A percentile compares a stretch with the other conserved stretches of the same genome.
phyloP scores from a whole-genome alignment of 2,888 invertebrate genomes.

The Beris chalybata region DNA sequence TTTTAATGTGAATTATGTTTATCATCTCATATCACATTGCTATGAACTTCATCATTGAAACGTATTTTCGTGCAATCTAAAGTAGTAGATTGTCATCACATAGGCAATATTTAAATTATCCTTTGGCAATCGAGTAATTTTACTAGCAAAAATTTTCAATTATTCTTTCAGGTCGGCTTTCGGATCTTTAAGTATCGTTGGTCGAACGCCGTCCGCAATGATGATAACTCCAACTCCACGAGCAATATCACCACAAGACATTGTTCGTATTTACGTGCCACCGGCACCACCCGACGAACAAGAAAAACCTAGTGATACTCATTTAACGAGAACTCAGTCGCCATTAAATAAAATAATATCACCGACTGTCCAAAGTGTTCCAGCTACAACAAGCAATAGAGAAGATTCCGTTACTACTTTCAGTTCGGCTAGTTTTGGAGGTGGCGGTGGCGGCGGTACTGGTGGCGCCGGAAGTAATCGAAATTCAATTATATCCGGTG shows the following conservation, averaged over 20 bases:
- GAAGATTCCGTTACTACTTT: slow-evolving; percentile 24
- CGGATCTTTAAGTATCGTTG: slow-evolving; percentile 41
- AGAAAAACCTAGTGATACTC: slow-evolving; percentile 21
- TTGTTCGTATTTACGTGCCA: slow-evolving; percentile 43
- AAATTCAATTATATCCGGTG: slow-evolving; percentile 38
- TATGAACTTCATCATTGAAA: no score
- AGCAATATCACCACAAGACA: slow-evolving; percentile 42
- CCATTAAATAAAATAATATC: neutral
- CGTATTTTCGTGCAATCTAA: no score
- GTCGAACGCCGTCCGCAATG: slow-evolving; percentile 40
- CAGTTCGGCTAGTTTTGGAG: slow-evolving; percentile 16
- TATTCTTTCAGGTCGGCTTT: slow-evolving; percentile 39
- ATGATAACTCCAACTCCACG: slow-evolving; percentile 42
- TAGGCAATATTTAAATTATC: no score
- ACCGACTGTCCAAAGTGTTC: neutral
- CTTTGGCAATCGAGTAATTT: no score
- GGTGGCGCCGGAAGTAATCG: slow-evolving; percentile 34
- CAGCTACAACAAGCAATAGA: slow-evolving; percentile 13
- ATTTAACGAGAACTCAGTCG: neutral
- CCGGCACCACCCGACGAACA: slow-evolving; percentile 39
- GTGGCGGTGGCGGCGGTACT: slow-evolving; percentile 13
- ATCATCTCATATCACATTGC: no score
- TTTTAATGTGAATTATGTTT: no score
- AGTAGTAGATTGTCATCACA: no score
- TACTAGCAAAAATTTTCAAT: no score